These are phyloP conservation scores for Cinclus mexicanus DNA, from an alignment of 2,113 vertebrate genomes.

Conservation along the genomic window DNA sequence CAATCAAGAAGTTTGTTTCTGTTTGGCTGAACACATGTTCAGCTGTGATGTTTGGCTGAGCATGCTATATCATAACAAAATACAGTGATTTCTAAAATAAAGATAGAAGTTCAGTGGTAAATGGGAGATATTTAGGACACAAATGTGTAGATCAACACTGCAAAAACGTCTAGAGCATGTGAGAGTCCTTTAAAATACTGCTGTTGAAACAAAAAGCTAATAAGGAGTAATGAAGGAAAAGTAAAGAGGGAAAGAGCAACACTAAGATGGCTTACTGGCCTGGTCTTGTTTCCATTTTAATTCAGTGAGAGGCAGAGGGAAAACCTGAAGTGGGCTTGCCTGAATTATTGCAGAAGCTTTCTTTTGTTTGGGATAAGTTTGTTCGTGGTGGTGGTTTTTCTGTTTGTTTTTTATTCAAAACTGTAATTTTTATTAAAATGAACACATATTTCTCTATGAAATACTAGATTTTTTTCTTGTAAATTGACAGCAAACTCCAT, in stretches of 20 bases:
- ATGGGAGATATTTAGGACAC: not conserved
- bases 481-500: not conserved
- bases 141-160: not conserved
- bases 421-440: not conserved
- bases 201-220: not conserved
- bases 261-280: not conserved
- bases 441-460: not conserved
- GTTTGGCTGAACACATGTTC: not conserved
- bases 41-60: not conserved
- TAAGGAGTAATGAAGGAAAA: not conserved
- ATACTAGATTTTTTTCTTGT: not conserved
- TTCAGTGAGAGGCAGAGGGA: accelerated
- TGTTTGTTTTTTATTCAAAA: not conserved
- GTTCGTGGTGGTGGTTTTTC: not conserved
- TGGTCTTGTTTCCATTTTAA: not conserved
- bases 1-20: not conserved
- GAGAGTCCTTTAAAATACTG: not conserved
- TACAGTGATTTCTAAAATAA: not conserved
- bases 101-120: not conserved
- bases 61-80: not conserved
- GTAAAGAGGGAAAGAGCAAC: not conserved
- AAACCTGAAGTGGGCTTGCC: not conserved
- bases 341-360: not conserved
- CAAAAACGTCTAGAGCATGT: not conserved
- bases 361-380: not conserved